Evolutionary conservation across 2,888 invertebrate species (phyloP), one percentile per base, ranked within the genome.

Genomic region (Athalia cordata): DNA sequence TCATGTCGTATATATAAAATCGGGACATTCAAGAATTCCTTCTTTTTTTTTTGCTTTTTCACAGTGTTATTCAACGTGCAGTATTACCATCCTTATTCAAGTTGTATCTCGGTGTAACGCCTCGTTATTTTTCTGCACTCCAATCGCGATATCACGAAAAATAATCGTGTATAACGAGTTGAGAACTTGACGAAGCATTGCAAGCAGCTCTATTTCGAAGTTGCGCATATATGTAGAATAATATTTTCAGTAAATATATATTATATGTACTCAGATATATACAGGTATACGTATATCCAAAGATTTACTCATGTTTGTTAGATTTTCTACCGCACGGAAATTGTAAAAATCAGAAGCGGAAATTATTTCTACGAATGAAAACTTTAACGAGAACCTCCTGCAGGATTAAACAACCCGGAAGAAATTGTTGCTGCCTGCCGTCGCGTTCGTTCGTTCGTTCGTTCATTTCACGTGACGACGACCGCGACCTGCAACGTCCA

Each of bases 61-160:
- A 45, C 47, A 43, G n/a, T n/a, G 7, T 7, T 50, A 50, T 7
- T 64, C 3, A 64, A 50, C n/a, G 29, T 7, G 11, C 9, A 8
- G 29, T 68, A n/a, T 68, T 8, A 6, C 50, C 50, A 52, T 68
- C 50, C 29, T 29, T 11, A 6, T n/a, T 55, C 8, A n/a, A 11
- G n/a, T 55, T 43, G 29, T 29, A 55, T 29, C 29, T 29, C 29
- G 15, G 15, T 55, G 43, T 55, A 68, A 68, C 68, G 43, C 55
- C 68, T 68, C 68, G 68, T 68, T 68, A 68, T 68, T 68, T 68
- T 43, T 29, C 55, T 55, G 55, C 55, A 68, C 52, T 68, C 55
- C 52, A 55, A 68, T 55, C 5, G 29, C 55, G 29, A 29, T 29
- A 55, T 52, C 43, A 43, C 52, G 43, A 43, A 29, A 29, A 68